These are phyloP conservation scores for Agriotes lineatus DNA, from an alignment of 2,888 invertebrate genomes.

Conservation along the genomic window DNA sequence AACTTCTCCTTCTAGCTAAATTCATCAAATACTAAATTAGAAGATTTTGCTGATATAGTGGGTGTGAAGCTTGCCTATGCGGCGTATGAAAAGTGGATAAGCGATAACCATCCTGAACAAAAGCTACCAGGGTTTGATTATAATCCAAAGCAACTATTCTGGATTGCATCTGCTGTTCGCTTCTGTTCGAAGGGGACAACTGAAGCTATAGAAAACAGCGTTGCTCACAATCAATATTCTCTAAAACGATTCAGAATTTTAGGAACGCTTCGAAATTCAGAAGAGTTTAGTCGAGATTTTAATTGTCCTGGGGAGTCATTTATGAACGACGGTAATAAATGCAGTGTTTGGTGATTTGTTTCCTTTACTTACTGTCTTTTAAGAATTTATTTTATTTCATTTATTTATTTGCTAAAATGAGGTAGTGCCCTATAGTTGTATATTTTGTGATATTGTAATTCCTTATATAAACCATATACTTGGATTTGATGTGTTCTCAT, in stretches of 20 bases:
- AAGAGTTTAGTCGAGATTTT: slow-evolving; percentile 73
- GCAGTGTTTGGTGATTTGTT: slow-evolving; percentile 70
- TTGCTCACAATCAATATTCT: slow-evolving; percentile 79
- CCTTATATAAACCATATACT: too few species aligned
- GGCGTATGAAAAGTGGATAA: slow-evolving; percentile 82
- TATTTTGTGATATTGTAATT: too few species aligned
- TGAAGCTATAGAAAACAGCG: slow-evolving; percentile 73
- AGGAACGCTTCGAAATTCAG: slow-evolving; percentile 72
- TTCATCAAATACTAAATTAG: slow-evolving; percentile 88
- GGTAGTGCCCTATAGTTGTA: too few species aligned
- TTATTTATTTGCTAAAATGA: too few species aligned
- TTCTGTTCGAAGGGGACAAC: slow-evolving; percentile 86
- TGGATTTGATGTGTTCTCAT: too few species aligned
- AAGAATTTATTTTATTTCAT: too few species aligned
- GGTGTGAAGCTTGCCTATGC: slow-evolving; percentile 91
- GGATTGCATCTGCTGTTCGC: slow-evolving; percentile 86
- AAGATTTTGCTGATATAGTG: slow-evolving; percentile 93
- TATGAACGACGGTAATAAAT: slow-evolving; percentile 72
- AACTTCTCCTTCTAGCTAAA: slow-evolving; percentile 47
- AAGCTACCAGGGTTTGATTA: slow-evolving; percentile 78
- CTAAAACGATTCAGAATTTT: slow-evolving; percentile 72
- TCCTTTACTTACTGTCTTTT: too few species aligned
- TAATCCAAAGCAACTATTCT: slow-evolving; percentile 79
- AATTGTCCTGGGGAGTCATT: slow-evolving; percentile 69
- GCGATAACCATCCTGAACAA: slow-evolving; percentile 70